Evolutionary conservation across 2,797 vertebrate species (phyloP), one percentile per base, ranked within the genome.

Genomic region (Amazonetta brasiliensis): DNA sequence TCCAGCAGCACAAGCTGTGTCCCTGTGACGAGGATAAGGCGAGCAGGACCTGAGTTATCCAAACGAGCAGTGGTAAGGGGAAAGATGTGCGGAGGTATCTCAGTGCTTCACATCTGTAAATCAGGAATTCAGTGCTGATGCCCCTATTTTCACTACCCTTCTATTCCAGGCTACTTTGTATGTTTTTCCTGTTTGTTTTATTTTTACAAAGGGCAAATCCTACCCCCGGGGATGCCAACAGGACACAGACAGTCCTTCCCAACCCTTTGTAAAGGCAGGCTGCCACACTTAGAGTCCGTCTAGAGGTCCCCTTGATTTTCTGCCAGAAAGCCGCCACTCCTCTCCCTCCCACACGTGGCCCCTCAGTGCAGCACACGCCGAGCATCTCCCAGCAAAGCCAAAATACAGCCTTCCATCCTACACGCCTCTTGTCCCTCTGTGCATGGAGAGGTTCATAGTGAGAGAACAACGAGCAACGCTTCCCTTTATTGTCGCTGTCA

Each of bases 321-420:
- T 30, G 7, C 33, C 56, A 19, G 33, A 22, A 89, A n/a, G 43
- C 16, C 67, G 52, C 19, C 43, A 19, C 5, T 4, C 1, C 6
- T 62, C 3, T 39, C 22, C 60, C 7, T 0, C 1, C 11, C 44
- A 33, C 44, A 26, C 10, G 9, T 0, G 1, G 17, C 33, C 35
- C 54, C 48, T 59, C 23, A 6, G 16, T 37, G 58, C 19, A 41
- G 58, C n/a, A 21, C 33, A 4, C 0, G 3, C 20, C 11, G 22
- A 46, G 17, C 35, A 48, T 20, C 71, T 44, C 68, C 23, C 48
- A 52, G 31, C 33, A 72, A 71, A 68, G 55, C 41, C 75, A 63
- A 46, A 59, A 58, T 41, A 30, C 30, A 25, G 2, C 59, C 28
- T 64, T 60, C 59, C 60, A 46, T 2, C 22, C 68, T 44, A 0